Conservation (phyloP, 2,113 vertebrate species). For the Boleophthalmus pectinirostris region DNA sequence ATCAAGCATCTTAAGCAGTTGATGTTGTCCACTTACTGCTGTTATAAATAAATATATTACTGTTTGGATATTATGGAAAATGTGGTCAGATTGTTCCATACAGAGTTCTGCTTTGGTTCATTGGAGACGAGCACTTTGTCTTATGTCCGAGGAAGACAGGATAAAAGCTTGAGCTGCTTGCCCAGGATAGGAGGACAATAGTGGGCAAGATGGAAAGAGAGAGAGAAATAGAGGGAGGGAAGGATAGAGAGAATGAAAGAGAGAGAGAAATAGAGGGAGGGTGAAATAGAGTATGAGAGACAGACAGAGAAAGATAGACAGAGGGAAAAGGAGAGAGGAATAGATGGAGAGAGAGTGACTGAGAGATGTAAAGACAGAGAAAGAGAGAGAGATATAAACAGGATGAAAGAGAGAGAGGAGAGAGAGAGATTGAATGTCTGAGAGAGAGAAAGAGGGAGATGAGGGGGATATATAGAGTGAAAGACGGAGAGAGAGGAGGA, state of each 20-base stretch:
- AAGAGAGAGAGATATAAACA: not conserved
- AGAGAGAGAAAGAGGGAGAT: too few relatives aligned
- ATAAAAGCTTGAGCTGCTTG: conserved; percentile 5
- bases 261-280: too few relatives aligned
- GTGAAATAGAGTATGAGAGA: too few relatives aligned
- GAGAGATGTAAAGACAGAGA: not conserved
- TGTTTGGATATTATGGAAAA: too few relatives aligned
- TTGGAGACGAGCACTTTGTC: not conserved
- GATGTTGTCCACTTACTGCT: not conserved
- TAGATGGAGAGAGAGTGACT: not conserved
- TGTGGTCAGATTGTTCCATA: too few relatives aligned
- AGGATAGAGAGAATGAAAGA: too few relatives aligned
- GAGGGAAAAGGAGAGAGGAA: too few relatives aligned
- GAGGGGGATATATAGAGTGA: too few relatives aligned
- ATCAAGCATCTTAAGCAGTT: not conserved
- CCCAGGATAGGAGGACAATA: conserved; percentile 9
- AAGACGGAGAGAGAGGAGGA: not conserved
- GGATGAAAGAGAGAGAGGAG: not conserved
- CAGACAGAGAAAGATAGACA: too few relatives aligned
- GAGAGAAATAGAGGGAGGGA: not conserved
- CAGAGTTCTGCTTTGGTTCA: not conserved
- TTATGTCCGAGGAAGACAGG: conserved; percentile 7
- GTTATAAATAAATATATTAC: not conserved
- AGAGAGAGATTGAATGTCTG: too few relatives aligned
- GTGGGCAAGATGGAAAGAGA: not conserved